These are phyloP conservation scores for Pelagia noctiluca DNA, from an alignment of 30 jellyfish, hydroid and myxozoan genomes.

Conservation along the genomic window DNA sequence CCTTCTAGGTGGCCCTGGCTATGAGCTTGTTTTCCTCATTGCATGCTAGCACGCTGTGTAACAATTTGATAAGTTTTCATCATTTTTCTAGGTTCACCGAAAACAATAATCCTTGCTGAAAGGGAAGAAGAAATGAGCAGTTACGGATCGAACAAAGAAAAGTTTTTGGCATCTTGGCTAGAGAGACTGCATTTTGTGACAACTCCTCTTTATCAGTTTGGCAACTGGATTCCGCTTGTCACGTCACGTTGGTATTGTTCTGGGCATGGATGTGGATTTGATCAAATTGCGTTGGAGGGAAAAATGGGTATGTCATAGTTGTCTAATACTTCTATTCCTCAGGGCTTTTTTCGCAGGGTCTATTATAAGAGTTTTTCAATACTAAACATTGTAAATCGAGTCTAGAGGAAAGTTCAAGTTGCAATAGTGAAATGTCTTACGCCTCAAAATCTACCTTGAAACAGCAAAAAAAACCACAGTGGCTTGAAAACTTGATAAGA, in stretches of 20 bases:
- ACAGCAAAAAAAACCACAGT: too few species aligned
- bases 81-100: too few species aligned
- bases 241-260: conserved; percentile 97
- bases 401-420: too few species aligned
- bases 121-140: neutral
- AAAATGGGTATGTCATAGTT: conserved; percentile 65
- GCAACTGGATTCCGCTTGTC: conserved; percentile 95
- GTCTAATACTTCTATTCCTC: neutral
- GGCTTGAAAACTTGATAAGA: too few species aligned
- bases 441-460: too few species aligned
- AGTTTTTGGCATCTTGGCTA: conserved; percentile 69
- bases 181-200: conserved; percentile 93
- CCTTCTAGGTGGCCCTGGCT: too few species aligned
- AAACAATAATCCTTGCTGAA: conserved; percentile 21
- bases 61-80: too few species aligned
- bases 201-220: conserved; percentile 80
- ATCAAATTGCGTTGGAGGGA: conserved; percentile 88
- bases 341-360: neutral
- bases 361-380: too few species aligned
- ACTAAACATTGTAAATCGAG: too few species aligned
- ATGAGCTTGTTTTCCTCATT: too few species aligned
- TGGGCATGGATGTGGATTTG: conserved; percentile 99
- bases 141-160: conserved; percentile 25
- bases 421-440: too few species aligned
- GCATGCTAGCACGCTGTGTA: too few species aligned